A percentile compares a stretch with the other conserved stretches of the same genome.
Conservation (phyloP, 2,113 vertebrate genomes). For the Catharus fuscescens region DNA sequence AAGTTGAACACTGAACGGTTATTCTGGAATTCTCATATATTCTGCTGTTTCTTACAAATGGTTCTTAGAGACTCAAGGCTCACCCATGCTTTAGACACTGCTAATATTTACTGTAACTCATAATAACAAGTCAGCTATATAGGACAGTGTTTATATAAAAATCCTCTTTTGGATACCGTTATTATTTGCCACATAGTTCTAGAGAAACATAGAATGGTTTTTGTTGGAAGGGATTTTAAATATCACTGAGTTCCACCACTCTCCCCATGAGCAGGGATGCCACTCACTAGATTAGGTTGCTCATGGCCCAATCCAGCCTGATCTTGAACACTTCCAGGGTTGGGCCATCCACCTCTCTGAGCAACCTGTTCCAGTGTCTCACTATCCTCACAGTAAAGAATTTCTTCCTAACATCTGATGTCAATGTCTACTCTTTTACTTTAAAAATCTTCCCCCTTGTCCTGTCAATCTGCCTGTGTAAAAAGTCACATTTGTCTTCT, state of each 20-base stretch:
- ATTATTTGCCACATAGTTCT: not conserved
- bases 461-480: not conserved
- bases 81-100: not conserved
- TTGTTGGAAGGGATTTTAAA: not conserved
- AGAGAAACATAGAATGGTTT: not conserved
- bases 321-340: not conserved
- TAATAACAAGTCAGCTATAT: not conserved
- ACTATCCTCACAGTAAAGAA: not conserved
- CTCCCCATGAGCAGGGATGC: not conserved
- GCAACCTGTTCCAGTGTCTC: not conserved
- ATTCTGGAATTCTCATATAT: not conserved
- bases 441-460: not conserved
- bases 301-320: not conserved
- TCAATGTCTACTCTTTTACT: not conserved
- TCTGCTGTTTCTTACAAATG: not conserved
- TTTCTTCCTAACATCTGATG: not conserved
- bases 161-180: not conserved
- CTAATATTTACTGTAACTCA: not conserved
- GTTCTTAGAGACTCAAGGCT: not conserved
- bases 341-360: not conserved
- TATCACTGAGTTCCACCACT: not conserved
- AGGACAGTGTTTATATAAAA: not conserved
- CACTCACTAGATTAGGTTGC: not conserved
- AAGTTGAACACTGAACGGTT: not conserved
- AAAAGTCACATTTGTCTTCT: not conserved